Evolutionary conservation across 2,888 invertebrate species (phyloP), one percentile per base, ranked within the genome.

Genomic region (Macrostomum cliftonense): DNA sequence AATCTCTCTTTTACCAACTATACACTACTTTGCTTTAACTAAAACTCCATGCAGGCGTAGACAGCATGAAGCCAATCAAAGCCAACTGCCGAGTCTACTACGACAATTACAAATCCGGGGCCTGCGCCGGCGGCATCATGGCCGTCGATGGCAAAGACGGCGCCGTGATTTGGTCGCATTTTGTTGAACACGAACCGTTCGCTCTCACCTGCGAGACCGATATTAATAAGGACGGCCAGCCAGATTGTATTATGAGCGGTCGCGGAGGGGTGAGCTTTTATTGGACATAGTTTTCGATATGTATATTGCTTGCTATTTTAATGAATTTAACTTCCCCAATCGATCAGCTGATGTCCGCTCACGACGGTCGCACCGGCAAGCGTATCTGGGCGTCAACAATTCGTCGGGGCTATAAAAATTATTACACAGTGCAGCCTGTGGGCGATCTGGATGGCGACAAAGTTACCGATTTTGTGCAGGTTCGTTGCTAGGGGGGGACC

Each of bases 111-210:
- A 77, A 78, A 11, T 73, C 62, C 70, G 16, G 37, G 2, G 78
- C 78, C 1, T 84, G 83, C 63, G 76, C 78, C 54, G 83, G 83
- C 4, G 83, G 83, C 9, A 73, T 82, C 12, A 69, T 82, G 55
- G 82, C 81, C 0, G 62, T 83, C n/a, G 78, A 83, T 64, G 84
- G 83, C 0, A 64, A 61, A 20, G 78, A 75, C 39, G 84, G 84
- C 1, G 70, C 74, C 37, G 75, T 77, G n/a, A 59, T 83, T 13
- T 84, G 83, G 83, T 77, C 77, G 39, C 76, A 77, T 55, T 82
- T 81, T 77, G 49, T 79, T 7, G 73, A 76, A 38, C 79, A 81
- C 57, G 79, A 81, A 55, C 76, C 83, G 16, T 82, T 79, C 64
- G 78, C 78, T 1, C 61, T 83, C 28, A 78, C 80, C 58, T 84